A percentile compares a stretch with the other conserved stretches of the same genome.
Conservation (phyloP, 1,140 invertebrate genomes). For the Bombus impatiens region DNA sequence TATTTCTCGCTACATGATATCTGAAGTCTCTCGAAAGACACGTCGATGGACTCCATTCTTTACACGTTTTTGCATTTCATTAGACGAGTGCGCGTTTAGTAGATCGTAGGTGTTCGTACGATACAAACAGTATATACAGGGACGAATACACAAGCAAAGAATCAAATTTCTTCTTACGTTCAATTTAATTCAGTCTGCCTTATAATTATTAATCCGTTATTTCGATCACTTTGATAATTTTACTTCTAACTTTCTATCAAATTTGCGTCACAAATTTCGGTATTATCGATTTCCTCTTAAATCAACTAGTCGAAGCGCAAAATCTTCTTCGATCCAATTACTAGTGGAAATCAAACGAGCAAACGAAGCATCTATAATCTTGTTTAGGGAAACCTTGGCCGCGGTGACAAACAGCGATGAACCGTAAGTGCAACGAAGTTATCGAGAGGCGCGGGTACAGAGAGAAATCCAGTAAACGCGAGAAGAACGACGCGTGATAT, state of each 20-base stretch:
- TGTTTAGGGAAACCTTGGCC: constrained; percentile 32
- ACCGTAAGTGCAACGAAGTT: constrained; percentile 41
- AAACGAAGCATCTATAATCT: constrained; percentile 6
- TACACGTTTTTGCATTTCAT: not conserved
- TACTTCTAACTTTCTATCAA: not conserved
- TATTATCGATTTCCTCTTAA: not conserved
- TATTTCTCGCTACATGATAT: not conserved
- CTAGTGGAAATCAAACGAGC: not conserved
- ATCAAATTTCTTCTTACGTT: not conserved
- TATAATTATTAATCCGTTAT: not conserved
- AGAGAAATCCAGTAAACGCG: not conserved
- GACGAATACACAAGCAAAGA: not conserved
- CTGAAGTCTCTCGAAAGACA: no score
- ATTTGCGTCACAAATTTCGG: not conserved
- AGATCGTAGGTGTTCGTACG: not conserved
- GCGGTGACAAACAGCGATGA: not conserved
- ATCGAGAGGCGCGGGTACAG: constrained; percentile 60
- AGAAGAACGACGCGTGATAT: constrained; percentile 63
- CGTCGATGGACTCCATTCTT: not conserved
- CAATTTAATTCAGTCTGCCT: not conserved
- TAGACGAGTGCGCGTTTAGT: not conserved
- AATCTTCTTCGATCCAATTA: constrained; percentile 13
- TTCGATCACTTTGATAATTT: no score
- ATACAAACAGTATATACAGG: not conserved
- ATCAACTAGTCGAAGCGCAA: not conserved